phyloP scores from a whole-genome alignment of 2,797 vertebrate genomes.

The Rhinichthys osculus region DNA sequence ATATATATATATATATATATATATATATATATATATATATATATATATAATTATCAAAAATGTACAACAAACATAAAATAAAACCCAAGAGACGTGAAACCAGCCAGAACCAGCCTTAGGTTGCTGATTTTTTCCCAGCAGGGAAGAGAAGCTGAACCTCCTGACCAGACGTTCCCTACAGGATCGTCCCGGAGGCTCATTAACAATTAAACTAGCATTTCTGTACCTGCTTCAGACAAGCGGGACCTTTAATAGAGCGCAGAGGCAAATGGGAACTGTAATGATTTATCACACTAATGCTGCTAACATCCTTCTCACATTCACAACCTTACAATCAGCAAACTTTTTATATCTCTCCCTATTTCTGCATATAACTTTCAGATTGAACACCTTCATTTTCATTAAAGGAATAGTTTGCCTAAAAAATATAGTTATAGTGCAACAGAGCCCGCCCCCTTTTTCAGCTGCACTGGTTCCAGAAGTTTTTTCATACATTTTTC shows the following conservation, averaged over 20 bases:
- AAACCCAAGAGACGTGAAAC: neutral
- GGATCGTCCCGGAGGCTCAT: slow-evolving; percentile 8
- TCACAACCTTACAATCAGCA: neutral
- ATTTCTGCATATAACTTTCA: neutral
- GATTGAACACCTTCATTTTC: neutral
- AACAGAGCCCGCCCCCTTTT: too few species aligned
- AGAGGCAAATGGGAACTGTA: neutral
- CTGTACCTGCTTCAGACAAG: neutral
- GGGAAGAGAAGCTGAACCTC: neutral
- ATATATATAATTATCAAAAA: too few species aligned
- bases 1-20: too few species aligned
- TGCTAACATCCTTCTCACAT: too few species aligned
- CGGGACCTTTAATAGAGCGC: neutral
- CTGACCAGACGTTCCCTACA: neutral
- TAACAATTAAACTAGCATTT: slow-evolving; percentile 3
- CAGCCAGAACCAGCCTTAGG: neutral
- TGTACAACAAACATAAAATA: neutral
- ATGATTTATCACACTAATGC: neutral
- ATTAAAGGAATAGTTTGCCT: neutral
- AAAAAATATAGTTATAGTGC: neutral
- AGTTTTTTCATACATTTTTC: too few species aligned
- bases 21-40: too few species aligned
- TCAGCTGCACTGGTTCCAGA: too few species aligned
- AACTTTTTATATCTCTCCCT: neutral
- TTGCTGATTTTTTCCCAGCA: neutral